Evolutionary conservation across 2,113 vertebrate species (phyloP), one percentile per base, ranked within the genome.

Genomic region (Speoplatyrhinus poulsoni): DNA sequence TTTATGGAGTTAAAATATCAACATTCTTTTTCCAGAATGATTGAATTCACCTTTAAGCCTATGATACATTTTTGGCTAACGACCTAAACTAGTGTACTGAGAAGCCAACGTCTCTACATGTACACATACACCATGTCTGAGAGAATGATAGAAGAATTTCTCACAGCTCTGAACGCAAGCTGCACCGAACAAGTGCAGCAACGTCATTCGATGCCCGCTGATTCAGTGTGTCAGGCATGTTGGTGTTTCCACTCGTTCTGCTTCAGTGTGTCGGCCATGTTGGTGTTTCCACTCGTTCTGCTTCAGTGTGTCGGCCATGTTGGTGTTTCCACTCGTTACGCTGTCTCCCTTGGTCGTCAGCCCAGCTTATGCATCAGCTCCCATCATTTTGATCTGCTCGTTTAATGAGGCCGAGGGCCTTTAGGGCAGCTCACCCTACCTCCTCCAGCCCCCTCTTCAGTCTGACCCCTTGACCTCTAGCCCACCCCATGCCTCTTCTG

Each of bases 371-470:
- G 46, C 69, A 77, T 83, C 87, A 81, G 77, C 60, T 73, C 60
- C 67, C 76, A 60, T 60, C 33, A 76, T 82, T 76, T 70, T 83
- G 54, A n/a, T 75, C 73, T 82, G 67, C 73, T 76, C 66, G 85
- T 87, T 70, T 83, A 86, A 87, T 81, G 80, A 85, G 77, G 67
- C 72, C 56, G 12, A 70, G 73, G 60, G 65, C 72, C 75, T 75
- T 85, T 76, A 83, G 73, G 36, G 61, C 6, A 1, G 36, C 58
- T 63, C 69, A 65, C 53, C 67, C 56, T 49, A 12, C 13, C 9
- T 11, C 11, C 49, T 52, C 49, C 49, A 10, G 49, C 10, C 11
- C 10, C 11, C 2, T 15, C 49, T 11, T 11, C 61, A 50, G 8
- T 60, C 66, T 81, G 67, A 80, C 82, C 83, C 83, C 32, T 15